Evolutionary conservation across 2,888 invertebrate species (phyloP).

Genomic region (Epirrhoe alternata): DNA sequence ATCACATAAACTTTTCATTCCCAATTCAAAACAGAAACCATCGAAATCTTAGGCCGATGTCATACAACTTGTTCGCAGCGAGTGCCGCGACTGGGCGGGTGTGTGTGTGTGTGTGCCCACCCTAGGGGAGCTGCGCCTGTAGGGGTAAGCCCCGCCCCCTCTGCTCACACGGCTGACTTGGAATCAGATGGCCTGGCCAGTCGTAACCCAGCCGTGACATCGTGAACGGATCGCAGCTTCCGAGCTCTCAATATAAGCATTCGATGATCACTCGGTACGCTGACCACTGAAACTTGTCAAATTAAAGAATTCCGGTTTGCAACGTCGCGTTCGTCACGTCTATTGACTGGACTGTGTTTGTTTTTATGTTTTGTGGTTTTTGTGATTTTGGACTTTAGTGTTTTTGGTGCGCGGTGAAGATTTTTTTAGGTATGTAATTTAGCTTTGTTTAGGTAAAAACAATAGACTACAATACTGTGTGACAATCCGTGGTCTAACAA

Average conservation of each 20-base stretch:
- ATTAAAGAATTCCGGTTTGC: constrained; percentile 74
- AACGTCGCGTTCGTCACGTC: constrained; percentile 58
- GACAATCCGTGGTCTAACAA: background rate
- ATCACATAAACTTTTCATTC: constrained; percentile 34
- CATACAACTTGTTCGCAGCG: constrained; percentile 38
- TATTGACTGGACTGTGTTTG: constrained; percentile 68
- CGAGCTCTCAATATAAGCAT: constrained; percentile 75
- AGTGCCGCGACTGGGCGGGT: constrained; percentile 41
- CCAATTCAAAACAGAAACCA: constrained; percentile 36
- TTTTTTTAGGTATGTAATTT: constrained; percentile 50
- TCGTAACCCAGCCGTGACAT: constrained; percentile 83
- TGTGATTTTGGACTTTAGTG: constrained; percentile 49
- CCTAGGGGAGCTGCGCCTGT: constrained; percentile 56
- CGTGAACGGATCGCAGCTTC: constrained; percentile 82
- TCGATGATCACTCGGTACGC: constrained; percentile 82
- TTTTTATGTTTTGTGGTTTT: constrained; percentile 63
- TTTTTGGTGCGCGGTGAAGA: constrained; percentile 44
- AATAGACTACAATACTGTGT: background rate
- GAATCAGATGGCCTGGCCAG: constrained; percentile 84
- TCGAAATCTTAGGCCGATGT: constrained; percentile 44
- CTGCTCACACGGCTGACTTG: constrained; percentile 85
- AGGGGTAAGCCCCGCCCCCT: constrained; percentile 62
- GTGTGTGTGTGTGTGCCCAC: constrained; percentile 67
- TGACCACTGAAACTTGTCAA: constrained; percentile 78
- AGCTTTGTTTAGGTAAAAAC: constrained; percentile 1